Evolutionary conservation across 2,888 invertebrate genomes (phyloP).

Genomic region (Lycophotia porphyrea): DNA sequence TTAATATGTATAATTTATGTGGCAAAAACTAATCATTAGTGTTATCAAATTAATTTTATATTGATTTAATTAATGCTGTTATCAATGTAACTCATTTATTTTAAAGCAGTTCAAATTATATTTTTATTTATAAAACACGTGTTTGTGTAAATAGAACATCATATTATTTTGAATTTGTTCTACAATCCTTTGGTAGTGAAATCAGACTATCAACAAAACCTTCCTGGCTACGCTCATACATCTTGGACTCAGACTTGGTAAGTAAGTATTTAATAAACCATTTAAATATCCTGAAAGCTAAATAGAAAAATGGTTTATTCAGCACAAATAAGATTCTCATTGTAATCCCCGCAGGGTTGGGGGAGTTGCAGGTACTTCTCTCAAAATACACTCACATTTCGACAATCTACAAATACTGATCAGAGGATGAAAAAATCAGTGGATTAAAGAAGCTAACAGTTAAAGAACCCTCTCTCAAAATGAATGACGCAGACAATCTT

Average conservation of each 20-base stretch:
- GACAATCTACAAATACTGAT: too few species aligned
- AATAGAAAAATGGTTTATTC: not conserved
- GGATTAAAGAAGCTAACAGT: not conserved
- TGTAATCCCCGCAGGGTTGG: too few species aligned
- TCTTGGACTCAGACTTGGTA: slow-evolving; percentile 91
- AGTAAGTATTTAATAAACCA: slow-evolving; percentile 59
- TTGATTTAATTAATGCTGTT: slow-evolving; percentile 32
- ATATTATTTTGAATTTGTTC: not conserved
- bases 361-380: too few species aligned
- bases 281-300: not conserved
- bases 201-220: not conserved
- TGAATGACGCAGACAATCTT: not conserved
- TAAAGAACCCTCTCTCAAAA: not conserved
- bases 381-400: too few species aligned
- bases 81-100: slow-evolving; percentile 21
- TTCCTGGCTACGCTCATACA: slow-evolving; percentile 92
- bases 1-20: not conserved
- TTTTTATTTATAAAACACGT: slow-evolving; percentile 8
- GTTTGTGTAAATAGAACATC: not conserved
- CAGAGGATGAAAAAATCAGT: not conserved
- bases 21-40: slow-evolving; percentile 36
- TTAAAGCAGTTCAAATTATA: slow-evolving; percentile 24
- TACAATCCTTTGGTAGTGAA: not conserved
- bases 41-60: slow-evolving; percentile 54
- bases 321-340: not conserved